Conservation (phyloP, 1,140 invertebrate species). For the Brachionus rubens region DNA sequence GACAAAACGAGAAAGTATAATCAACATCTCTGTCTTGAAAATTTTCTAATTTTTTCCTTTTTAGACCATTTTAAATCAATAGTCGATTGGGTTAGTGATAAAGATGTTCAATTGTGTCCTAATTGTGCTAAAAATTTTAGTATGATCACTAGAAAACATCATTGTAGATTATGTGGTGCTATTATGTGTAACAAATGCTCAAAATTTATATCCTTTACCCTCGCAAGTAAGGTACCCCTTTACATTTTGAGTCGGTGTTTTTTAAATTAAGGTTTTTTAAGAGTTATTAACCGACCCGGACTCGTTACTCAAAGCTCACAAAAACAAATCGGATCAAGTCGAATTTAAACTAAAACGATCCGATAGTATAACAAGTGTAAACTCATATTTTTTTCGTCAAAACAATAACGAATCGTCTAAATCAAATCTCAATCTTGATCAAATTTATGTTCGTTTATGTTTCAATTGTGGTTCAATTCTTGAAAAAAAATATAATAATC, state of each 20-base stretch:
- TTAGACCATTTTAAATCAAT: conserved; percentile 72
- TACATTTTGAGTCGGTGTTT: too few species aligned
- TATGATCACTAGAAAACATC: conserved; percentile 82
- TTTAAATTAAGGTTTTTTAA: neutral
- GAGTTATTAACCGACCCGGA: conserved; percentile 45
- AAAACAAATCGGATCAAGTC: conserved; percentile 59
- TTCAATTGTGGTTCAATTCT: conserved; percentile 25
- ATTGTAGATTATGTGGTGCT: conserved; percentile 89
- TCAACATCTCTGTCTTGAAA: conserved; percentile 68
- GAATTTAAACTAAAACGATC: conserved; percentile 53
- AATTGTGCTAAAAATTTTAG: conserved; percentile 83
- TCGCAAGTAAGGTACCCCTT: conserved; percentile 81
- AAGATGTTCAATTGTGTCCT: conserved; percentile 81
- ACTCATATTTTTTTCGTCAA: conserved; percentile 28
- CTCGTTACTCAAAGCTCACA: conserved; percentile 65
- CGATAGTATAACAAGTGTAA: conserved; percentile 58
- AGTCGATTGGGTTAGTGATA: conserved; percentile 88
- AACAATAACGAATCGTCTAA: neutral
- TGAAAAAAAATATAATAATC: conserved; percentile 32
- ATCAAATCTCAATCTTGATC: neutral
- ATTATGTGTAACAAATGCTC: conserved; percentile 93
- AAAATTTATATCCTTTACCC: conserved; percentile 74
- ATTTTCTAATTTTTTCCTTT: conserved; percentile 63
- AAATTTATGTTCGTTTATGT: conserved; percentile 34
- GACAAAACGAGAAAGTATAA: conserved; percentile 55